phyloP scores from a whole-genome alignment of 2,113 vertebrate species.

The Platysternon megacephalum region DNA sequence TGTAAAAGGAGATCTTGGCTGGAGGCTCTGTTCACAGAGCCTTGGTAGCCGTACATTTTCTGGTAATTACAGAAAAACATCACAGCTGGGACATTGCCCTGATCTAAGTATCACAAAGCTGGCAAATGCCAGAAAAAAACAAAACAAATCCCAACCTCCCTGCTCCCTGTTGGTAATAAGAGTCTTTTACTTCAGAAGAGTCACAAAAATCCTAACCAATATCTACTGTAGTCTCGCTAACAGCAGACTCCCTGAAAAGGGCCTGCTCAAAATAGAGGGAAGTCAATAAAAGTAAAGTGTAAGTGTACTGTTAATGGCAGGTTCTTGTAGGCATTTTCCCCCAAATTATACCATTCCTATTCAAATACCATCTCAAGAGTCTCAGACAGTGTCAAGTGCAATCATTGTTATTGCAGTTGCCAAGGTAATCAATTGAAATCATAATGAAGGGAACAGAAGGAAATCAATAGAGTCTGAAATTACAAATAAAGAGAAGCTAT shows the following conservation, averaged over 20 bases:
- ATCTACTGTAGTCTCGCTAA: constrained; percentile 57
- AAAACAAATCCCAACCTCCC: background rate
- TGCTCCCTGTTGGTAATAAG: constrained; percentile 30
- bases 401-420: constrained; percentile 87
- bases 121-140: background rate
- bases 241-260: constrained; percentile 75
- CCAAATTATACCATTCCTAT: constrained; percentile 86
- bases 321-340: constrained; percentile 81
- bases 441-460: constrained; percentile 91
- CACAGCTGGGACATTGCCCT: background rate
- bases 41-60: background rate
- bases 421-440: constrained; percentile 89
- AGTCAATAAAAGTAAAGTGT: constrained; percentile 87
- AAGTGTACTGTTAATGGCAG: constrained; percentile 84
- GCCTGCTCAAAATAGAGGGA: constrained; percentile 71
- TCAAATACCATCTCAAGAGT: constrained; percentile 84
- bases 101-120: background rate
- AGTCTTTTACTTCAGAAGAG: constrained; percentile 63
- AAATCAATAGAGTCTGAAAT: constrained; percentile 91
- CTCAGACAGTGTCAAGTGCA: constrained; percentile 86
- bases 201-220: constrained; percentile 58
- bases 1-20: background rate
- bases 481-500: constrained; percentile 90
- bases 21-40: background rate
- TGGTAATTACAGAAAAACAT: background rate